These are phyloP conservation scores for Anableps anableps DNA, from an alignment of 2,797 vertebrate genomes.

Conservation along the genomic window DNA sequence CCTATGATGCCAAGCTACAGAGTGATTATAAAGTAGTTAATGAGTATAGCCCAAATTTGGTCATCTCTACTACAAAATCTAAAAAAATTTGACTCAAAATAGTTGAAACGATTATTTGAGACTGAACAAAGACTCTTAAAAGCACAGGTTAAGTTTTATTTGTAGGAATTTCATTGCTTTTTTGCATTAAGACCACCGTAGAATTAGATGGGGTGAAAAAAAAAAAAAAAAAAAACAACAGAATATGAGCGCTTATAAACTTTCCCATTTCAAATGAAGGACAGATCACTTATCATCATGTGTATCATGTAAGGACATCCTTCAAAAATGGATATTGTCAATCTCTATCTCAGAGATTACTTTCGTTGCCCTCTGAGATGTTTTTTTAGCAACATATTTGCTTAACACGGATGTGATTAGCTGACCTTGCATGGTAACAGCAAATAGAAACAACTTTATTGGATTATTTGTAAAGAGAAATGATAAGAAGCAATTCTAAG, in stretches of 20 bases:
- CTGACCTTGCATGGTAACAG: conserved; percentile 47
- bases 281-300: neutral
- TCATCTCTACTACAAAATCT: neutral
- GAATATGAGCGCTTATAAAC: too few relatives aligned
- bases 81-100: neutral
- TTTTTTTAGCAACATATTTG: conserved; percentile 28
- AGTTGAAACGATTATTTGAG: neutral
- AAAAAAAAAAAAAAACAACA: too few relatives aligned
- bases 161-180: neutral
- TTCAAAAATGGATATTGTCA: conserved; percentile 39
- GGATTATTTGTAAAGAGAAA: conserved; percentile 36
- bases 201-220: neutral
- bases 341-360: conserved; percentile 14
- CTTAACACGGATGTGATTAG: conserved; percentile 52
- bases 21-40: neutral
- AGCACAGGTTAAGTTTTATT: neutral
- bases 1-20: neutral
- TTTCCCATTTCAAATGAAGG: neutral
- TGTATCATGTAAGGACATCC: conserved; percentile 17
- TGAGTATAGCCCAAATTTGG: neutral
- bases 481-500: conserved; percentile 5
- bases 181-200: neutral
- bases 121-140: neutral
- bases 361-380: conserved; percentile 41
- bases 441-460: neutral